Conservation (phyloP, 2,888 invertebrate species). For the Chrysomela aeneicollis region DNA sequence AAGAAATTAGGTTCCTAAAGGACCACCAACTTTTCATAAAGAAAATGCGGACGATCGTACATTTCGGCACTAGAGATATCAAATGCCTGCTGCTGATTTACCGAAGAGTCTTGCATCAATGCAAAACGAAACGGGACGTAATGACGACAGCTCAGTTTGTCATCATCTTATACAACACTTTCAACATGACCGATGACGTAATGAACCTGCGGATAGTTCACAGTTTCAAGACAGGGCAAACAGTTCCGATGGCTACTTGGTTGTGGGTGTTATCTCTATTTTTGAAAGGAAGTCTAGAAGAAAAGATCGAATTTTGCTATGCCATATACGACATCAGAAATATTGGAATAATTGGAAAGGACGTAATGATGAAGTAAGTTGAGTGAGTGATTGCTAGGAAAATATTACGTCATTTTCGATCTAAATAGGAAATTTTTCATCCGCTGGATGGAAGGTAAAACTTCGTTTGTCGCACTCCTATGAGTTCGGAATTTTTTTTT, state of each 20-base stretch:
- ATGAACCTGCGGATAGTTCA: conserved; percentile 70
- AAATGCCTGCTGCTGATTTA: conserved; percentile 64
- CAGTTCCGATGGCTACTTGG: conserved; percentile 67
- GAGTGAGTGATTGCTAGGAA: no score
- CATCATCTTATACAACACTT: conserved; percentile 68
- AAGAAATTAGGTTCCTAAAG: conserved; percentile 66
- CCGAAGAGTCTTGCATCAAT: conserved; percentile 62
- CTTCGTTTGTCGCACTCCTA: no score
- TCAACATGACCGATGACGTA: conserved; percentile 75
- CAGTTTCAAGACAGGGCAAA: conserved; percentile 60
- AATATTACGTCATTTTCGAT: no score
- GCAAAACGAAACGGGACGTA: conserved; percentile 47
- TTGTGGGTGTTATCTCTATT: conserved; percentile 73
- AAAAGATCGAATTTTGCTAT: conserved; percentile 73
- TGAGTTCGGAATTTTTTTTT: no score
- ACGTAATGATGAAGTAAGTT: conserved; percentile 68
- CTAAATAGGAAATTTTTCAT: no score
- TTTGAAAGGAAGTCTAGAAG: conserved; percentile 71
- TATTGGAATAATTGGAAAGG: conserved; percentile 71
- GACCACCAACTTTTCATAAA: conserved; percentile 66
- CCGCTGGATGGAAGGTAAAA: no score
- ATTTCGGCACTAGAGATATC: conserved; percentile 68
- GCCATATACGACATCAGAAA: conserved; percentile 74
- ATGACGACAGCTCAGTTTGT: conserved; percentile 66
- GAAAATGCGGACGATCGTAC: conserved; percentile 65